Base-by-base conservation (phyloP, 35 echinoderm and acorn worm species). In the Lytechinus pictus region DNA sequence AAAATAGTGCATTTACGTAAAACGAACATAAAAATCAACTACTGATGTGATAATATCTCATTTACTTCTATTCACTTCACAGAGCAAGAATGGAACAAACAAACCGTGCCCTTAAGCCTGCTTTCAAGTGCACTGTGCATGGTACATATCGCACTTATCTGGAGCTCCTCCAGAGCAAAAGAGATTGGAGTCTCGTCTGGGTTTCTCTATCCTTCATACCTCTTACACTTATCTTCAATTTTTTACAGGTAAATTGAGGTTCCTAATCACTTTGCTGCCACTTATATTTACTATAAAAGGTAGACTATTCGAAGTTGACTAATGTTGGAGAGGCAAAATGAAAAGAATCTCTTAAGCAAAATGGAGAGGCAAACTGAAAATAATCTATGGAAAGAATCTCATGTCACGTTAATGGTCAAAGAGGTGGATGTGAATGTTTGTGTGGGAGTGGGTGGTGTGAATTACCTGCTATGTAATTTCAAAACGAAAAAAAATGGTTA, bases 161-260 rank as follows among this genome's bases (percentile, higher is more conserved):
- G 54, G 97, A 99, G 86, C 91, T 99, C 19, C 95, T 99, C 8
- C 56, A 86, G 27, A 90, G 86, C 4, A 99, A 99, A 72, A 92
- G 97, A 61, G 96, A 99, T 86, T 99, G 98, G 98, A 89, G 95
- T 14, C 95, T 99, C 14, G 95, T 99, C 13, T 94, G 96, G 91
- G 97, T 97, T 14, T 95, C 98, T 16, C 95, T 99, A 5, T 92
- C 95, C 16, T 97, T 98, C 53, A 94, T 99, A 6, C 98, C 98
- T 60, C 95, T 99, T 51, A 99, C 97, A 3, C 60, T 99, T 58
- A 5, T 99, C 4, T 98, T 97, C 87, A 56, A 97, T 89, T 94
- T 92, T 52, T 61, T 99, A 72, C 87, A 99, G 94, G 98, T 99
- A 96, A 14, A 58, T 13, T 86, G 3, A 52, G 11, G 12, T 52